Evolutionary conservation across 2,113 vertebrate species (phyloP), one percentile per base, ranked within the genome.

Genomic region (Peromyscus leucopus): DNA sequence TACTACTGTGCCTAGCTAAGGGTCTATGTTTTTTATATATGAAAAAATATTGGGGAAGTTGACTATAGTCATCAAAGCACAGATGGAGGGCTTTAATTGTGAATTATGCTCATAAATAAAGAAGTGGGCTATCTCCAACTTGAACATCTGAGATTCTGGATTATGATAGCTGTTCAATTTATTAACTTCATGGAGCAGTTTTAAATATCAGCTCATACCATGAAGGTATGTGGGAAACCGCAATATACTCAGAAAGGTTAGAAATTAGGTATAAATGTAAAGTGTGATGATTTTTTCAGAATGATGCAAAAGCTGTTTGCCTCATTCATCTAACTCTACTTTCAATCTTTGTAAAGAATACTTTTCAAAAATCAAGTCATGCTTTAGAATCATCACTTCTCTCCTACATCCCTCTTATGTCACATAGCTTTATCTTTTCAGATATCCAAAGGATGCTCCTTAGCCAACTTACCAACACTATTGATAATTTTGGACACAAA

Each of bases 111-210:
- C 51, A 28, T 51, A 33, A 83, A 74, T 91, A 57, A 89, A 89
- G 57, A 89, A 63, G 46, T 10, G 28, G 22, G n/a, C 31, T 65
- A 8, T 71, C 57, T 90, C 46, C 19, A 12, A 10, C 16, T 17
- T 69, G 89, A 93, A 12, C 48, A 91, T 92, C 46, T 90, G n/a
- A 93, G 48, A 79, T 55, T 28, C 71, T 79, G 31, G 31, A 61
- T 48, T 85, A 59, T 69, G 69, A 90, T 4, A 80, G 28, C 26
- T 87, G 4, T 15, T 82, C 36, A 55, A 22, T 57, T 72, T 61
- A 55, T n/a, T 26, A 1, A 4, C 21, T 65, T 28, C 22, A 55
- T 3, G 8, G 65, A 46, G 24, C 36, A 15, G 15, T 24, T 84
- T 48, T 80, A 24, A 95, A 65, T 19, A 59, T 93, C 84, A 89